A percentile compares a stretch with the other conserved stretches of the same genome.
phyloP scores from a whole-genome alignment of 2,113 vertebrate species.

The Hypocryptadius cinnamomeus region DNA sequence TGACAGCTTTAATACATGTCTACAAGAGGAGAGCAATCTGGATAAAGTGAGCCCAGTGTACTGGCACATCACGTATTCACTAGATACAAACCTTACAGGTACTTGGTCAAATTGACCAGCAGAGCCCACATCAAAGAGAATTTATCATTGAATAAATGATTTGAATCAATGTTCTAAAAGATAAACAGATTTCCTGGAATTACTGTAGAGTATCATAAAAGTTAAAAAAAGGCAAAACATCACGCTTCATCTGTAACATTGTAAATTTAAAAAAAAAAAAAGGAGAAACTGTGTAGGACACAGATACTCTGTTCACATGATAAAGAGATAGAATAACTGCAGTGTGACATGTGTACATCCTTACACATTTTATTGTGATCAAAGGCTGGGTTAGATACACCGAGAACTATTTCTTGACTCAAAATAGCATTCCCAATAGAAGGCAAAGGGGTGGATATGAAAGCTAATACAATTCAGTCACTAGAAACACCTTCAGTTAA shows the following conservation, averaged over 20 bases:
- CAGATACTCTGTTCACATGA: neutral
- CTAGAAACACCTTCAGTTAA: neutral
- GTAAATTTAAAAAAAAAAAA: neutral
- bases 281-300: neutral
- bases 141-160: neutral
- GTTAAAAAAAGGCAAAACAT: neutral
- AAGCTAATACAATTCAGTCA: neutral
- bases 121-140: neutral
- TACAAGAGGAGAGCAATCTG: neutral
- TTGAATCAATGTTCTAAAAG: neutral
- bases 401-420: neutral
- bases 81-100: neutral
- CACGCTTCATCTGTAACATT: neutral
- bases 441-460: neutral
- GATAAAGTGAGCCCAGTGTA: neutral
- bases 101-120: neutral
- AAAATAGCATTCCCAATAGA: neutral
- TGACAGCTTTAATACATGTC: neutral
- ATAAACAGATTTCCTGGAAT: neutral
- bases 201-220: neutral
- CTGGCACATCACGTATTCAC: neutral
- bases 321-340: neutral
- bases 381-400: neutral
- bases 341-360: neutral
- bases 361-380: neutral